Evolutionary conservation across 2,888 invertebrate genomes (phyloP).

Genomic region (Protonemura montana): DNA sequence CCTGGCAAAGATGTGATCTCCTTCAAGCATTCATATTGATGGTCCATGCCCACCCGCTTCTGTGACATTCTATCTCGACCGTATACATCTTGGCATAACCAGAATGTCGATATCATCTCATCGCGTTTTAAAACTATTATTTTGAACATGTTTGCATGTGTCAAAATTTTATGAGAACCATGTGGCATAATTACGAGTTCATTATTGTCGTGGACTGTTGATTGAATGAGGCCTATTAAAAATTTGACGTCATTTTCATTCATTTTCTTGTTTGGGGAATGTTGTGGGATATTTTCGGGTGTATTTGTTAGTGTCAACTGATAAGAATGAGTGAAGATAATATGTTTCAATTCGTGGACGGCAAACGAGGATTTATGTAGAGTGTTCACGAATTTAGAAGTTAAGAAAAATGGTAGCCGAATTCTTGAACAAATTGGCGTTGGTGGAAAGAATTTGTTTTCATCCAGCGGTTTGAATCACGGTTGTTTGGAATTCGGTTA

Average conservation of each 20-base stretch:
- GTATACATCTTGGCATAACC: not conserved
- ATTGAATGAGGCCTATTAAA: not conserved
- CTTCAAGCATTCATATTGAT: not conserved
- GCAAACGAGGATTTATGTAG: not conserved
- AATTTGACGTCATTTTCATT: conserved; percentile 7
- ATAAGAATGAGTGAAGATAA: not conserved
- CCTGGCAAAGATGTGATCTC: conserved; percentile 9
- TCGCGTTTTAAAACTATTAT: not conserved
- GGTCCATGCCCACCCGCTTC: not conserved
- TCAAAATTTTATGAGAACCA: not conserved
- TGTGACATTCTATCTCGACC: not conserved
- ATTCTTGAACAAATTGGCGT: not conserved
- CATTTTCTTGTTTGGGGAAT: not conserved
- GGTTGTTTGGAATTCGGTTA: too few relatives aligned
- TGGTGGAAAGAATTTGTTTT: not conserved
- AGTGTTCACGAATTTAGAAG: not conserved
- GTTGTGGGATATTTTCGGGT: not conserved
- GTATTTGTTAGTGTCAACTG: not conserved
- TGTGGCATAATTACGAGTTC: too few relatives aligned
- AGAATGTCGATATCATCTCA: not conserved
- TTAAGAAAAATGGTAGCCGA: not conserved
- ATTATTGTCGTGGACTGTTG: not conserved
- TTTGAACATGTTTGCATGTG: not conserved
- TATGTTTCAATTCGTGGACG: not conserved
- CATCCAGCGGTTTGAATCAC: too few relatives aligned